A percentile compares a stretch with the other conserved stretches of the same genome.
Evolutionary conservation across 2,888 invertebrate genomes (phyloP).

Genomic region (Allophyes oxyacanthae): DNA sequence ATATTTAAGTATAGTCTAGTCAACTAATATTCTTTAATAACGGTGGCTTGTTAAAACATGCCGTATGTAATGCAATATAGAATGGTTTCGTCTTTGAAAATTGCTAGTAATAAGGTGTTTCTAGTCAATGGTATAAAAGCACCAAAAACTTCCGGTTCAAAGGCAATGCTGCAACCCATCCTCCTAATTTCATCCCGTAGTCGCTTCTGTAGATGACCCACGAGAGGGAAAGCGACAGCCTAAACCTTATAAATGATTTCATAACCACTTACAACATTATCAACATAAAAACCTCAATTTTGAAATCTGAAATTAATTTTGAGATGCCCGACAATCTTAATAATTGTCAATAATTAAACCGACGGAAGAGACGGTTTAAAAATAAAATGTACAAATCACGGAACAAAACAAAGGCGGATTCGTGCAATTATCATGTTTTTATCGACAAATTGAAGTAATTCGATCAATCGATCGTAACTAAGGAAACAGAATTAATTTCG

Average conservation of each 20-base stretch:
- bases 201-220: too few relatives aligned
- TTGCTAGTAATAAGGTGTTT: too few relatives aligned
- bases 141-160: too few relatives aligned
- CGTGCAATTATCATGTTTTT: constrained; percentile 58
- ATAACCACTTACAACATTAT: not conserved
- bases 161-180: too few relatives aligned
- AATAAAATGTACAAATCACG: constrained; percentile 46
- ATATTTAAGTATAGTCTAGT: too few relatives aligned
- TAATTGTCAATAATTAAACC: constrained; percentile 17
- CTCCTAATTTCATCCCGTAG: too few relatives aligned
- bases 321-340: constrained; percentile 3
- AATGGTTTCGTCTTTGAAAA: too few relatives aligned
- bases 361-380: constrained; percentile 29
- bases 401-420: constrained; percentile 47
- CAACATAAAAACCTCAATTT: constrained; percentile 5
- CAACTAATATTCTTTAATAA: too few relatives aligned
- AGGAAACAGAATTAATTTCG: constrained; percentile 53
- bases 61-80: too few relatives aligned
- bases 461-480: constrained; percentile 49
- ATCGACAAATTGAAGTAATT: constrained; percentile 55
- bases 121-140: too few relatives aligned
- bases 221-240: not conserved
- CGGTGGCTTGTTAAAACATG: too few relatives aligned
- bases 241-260: not conserved
- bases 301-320: constrained; percentile 17